Conservation (phyloP, 2,888 invertebrate genomes). For the Protonemura montana region DNA sequence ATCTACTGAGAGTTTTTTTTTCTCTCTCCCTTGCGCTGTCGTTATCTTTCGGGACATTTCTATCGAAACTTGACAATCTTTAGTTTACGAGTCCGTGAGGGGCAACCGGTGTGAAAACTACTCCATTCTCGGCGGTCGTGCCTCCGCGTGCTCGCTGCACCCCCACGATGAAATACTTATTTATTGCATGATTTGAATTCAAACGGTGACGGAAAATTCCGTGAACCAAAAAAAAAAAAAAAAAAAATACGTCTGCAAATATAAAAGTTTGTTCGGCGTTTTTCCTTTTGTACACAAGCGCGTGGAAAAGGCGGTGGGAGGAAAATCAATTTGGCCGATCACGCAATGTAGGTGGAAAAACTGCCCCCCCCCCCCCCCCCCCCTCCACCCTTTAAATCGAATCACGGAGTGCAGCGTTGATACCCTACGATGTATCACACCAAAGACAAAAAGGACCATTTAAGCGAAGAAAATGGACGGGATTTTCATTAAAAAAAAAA, state of each 20-base stretch:
- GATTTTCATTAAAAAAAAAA: no score
- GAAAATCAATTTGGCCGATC: background rate
- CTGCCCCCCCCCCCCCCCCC: background rate
- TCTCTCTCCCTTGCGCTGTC: background rate
- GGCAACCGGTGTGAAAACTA: background rate
- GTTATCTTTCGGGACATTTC: background rate
- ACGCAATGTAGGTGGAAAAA: background rate
- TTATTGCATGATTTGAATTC: background rate
- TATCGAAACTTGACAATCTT: background rate
- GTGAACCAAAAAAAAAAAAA: background rate
- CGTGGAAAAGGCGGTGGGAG: background rate
- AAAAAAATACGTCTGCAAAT: background rate
- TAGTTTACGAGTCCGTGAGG: background rate
- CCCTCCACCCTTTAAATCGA: no score
- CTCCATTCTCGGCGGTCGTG: background rate
- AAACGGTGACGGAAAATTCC: background rate
- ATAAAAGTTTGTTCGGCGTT: background rate
- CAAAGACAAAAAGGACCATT: no score
- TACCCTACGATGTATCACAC: background rate
- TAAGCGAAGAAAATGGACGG: no score
- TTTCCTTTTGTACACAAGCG: background rate
- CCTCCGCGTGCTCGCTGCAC: background rate
- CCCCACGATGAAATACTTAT: background rate
- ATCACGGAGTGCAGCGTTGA: background rate
- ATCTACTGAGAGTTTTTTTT: background rate